Evolutionary conservation across 2,113 vertebrate species (phyloP).

Genomic region (Machaerirhynchus nigripectus): DNA sequence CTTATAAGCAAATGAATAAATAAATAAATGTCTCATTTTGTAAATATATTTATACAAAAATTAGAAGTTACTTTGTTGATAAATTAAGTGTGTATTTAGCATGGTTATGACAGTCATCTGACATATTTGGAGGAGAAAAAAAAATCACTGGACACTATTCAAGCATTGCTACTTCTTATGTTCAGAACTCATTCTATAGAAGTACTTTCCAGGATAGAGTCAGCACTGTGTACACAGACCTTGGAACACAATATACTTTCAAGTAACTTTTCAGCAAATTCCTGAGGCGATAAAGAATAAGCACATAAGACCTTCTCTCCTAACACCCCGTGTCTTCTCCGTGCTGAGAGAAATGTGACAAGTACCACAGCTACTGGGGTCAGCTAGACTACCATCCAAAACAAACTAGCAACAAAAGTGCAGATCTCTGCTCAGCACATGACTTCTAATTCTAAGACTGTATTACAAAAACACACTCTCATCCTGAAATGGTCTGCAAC

Average conservation of each 20-base stretch:
- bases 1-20: background rate
- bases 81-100: background rate
- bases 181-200: background rate
- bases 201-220: background rate
- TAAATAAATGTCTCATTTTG: background rate
- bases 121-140: background rate
- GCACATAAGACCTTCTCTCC: background rate
- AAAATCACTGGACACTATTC: background rate
- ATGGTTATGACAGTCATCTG: background rate
- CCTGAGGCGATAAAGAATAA: background rate
- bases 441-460: background rate
- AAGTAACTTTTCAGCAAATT: background rate
- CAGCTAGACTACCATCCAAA: background rate
- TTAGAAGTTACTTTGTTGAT: background rate
- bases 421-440: background rate
- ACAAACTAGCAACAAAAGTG: background rate
- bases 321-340: background rate
- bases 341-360: background rate
- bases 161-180: background rate
- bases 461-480: background rate
- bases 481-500: background rate
- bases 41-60: background rate
- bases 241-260: background rate
- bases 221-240: background rate
- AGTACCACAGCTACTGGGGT: background rate